A percentile compares a stretch with the other conserved stretches of the same genome.
phyloP scores from a whole-genome alignment of 2,797 vertebrate species.

The Lophotriccus pileatus region DNA sequence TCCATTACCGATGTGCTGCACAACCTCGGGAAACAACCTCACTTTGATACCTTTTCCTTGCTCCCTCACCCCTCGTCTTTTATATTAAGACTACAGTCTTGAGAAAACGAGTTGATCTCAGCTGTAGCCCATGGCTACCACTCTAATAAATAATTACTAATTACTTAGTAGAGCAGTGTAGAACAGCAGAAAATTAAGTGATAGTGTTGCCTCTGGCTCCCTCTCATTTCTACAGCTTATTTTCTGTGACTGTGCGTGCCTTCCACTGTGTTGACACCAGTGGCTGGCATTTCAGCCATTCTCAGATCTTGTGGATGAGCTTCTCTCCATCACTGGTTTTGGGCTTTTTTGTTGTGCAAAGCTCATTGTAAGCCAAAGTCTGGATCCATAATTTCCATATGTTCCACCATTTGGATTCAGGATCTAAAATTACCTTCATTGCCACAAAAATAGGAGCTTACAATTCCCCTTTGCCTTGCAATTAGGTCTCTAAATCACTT shows the following conservation, averaged over 20 bases:
- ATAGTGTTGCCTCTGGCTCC: background rate
- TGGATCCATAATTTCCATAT: background rate
- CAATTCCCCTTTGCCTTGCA: constrained; percentile 51
- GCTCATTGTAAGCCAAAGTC: background rate
- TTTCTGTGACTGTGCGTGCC: background rate
- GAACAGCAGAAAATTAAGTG: background rate
- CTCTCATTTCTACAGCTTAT: background rate
- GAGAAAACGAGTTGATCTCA: background rate
- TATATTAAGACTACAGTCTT: background rate
- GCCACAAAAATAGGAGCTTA: constrained; percentile 43
- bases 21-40: background rate
- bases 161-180: background rate
- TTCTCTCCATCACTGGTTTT: background rate
- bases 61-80: background rate
- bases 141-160: background rate
- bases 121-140: background rate
- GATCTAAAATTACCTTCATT: constrained; percentile 39
- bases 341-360: background rate
- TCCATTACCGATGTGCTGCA: accelerated
- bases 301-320: background rate
- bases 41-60: background rate
- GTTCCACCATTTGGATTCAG: background rate
- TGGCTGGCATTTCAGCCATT: background rate
- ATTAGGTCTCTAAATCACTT: constrained; percentile 51
- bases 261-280: background rate